Evolutionary conservation across 2,113 vertebrate species (phyloP), one percentile per base, ranked within the genome.

Genomic region (Motacilla alba): DNA sequence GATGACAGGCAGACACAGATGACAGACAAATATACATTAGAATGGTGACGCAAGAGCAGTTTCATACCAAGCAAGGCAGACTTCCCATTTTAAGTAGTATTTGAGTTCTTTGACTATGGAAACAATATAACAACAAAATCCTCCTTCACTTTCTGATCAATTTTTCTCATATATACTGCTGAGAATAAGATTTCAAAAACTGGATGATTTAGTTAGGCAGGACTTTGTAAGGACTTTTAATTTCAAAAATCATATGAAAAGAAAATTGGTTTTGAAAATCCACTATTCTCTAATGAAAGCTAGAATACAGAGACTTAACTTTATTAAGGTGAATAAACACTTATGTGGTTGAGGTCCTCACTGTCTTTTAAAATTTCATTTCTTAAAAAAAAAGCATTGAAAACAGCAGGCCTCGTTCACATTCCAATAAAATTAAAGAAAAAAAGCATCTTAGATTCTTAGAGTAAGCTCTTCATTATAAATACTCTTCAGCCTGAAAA

Each of bases 1-100:
- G 84, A 74, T 81, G 92, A 91, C 82, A 95, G 50, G 50, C 91
- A 80, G 81, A 85, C 78, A 91, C 75, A 94, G 78, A 76, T 83
- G 62, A 95, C 80, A 67, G 55, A 69, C 50, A 83, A 91, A 95
- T 50, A 93, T n/a, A 80, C 15, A 67, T 59, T 22, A 49, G 67
- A 77, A 77, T 1, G 3, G 43, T 46, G 47, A 83, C 9, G 9
- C 15, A 68, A 83, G 15, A 93, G 33, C 13, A 44, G 31, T 23
- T 90, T 59, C 55, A 64, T 22, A 64, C 2, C 17, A n/a, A 75
- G 73, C 28, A 74, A 83, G 78, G 19, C 27, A 85, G 47, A 63
- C 15, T 27, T 83, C 27, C 23, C 49, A 72, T 58, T 81, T 80
- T 60, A 53, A 87, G 46, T 1, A n/a, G 12, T 22, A 67, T 47